Evolutionary conservation across 2,888 invertebrate genomes (phyloP).

Genomic region (Drosophila nigricruria): DNA sequence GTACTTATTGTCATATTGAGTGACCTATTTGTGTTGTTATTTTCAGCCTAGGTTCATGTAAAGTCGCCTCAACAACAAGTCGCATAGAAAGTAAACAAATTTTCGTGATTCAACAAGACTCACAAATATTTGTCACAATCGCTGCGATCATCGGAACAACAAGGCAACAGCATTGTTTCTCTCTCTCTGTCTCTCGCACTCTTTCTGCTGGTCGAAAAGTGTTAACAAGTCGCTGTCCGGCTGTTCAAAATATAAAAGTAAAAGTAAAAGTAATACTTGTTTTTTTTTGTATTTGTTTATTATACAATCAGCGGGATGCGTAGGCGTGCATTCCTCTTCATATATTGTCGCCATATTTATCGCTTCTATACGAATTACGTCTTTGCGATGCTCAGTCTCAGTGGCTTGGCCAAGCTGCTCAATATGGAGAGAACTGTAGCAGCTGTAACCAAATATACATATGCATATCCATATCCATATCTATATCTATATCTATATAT

Average conservation of each 20-base stretch:
- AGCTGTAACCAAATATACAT: neutral
- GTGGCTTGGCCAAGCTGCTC: neutral
- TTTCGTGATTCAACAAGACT: constrained; percentile 33
- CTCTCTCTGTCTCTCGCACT: neutral
- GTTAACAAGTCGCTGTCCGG: constrained; percentile 39
- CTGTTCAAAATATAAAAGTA: constrained; percentile 38
- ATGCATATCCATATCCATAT: neutral
- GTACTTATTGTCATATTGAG: neutral
- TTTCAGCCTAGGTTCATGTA: constrained; percentile 9
- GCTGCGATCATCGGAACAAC: constrained; percentile 34
- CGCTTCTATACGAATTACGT: constrained; percentile 7
- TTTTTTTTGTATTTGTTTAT: neutral
- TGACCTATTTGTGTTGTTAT: constrained; percentile 29
- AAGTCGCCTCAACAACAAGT: constrained; percentile 16
- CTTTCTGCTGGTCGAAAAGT: constrained; percentile 20
- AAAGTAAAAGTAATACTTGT: constrained; percentile 41
- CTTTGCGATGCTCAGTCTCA: neutral
- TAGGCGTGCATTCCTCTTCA: constrained; percentile 4
- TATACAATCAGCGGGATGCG: constrained; percentile 4
- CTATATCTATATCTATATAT: neutral
- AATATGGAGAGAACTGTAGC: constrained; percentile 7
- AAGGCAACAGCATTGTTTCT: constrained; percentile 57
- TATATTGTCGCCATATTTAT: constrained; percentile 23
- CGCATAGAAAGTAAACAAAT: constrained; percentile 65
- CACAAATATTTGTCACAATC: constrained; percentile 45